Conservation (phyloP, 2,113 vertebrate genomes). For the Syngnathus floridae region DNA sequence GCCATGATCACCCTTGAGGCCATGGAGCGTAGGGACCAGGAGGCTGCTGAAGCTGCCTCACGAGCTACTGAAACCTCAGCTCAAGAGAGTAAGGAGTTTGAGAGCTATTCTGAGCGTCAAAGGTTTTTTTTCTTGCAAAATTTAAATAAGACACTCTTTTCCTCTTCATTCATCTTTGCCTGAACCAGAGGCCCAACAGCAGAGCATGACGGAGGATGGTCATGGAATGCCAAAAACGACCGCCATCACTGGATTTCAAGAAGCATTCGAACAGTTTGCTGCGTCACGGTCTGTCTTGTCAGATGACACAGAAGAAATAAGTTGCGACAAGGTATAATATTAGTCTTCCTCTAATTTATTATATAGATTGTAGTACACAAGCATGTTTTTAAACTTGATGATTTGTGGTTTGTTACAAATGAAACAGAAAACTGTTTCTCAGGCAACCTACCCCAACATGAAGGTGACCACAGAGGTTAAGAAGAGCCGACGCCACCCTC, state of each 20-base stretch:
- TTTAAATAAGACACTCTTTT: background rate
- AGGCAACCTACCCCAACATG: conserved; percentile 78
- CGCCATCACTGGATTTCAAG: conserved; percentile 71
- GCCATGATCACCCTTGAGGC: conserved; percentile 69
- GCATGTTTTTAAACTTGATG: background rate
- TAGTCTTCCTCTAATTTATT: conserved; percentile 2
- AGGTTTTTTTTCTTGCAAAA: background rate
- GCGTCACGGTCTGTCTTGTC: background rate
- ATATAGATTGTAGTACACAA: background rate
- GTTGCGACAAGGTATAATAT: conserved; percentile 39
- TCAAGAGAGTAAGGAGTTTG: conserved; percentile 46
- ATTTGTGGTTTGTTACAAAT: background rate
- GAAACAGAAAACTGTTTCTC: background rate
- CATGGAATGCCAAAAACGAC: conserved; percentile 57
- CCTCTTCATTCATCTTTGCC: background rate
- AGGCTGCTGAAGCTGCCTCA: conserved; percentile 48
- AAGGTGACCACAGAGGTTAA: conserved; percentile 89
- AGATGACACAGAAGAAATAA: conserved; percentile 12
- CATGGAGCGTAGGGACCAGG: conserved; percentile 68
- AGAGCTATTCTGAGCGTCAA: background rate
- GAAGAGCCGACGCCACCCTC: conserved; percentile 89
- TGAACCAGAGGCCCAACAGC: conserved; percentile 30
- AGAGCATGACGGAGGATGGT: conserved; percentile 33
- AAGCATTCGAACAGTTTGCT: conserved; percentile 77
- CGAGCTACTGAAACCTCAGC: conserved; percentile 31